Conservation (phyloP, 2,113 vertebrate genomes). For the Serinus canaria region DNA sequence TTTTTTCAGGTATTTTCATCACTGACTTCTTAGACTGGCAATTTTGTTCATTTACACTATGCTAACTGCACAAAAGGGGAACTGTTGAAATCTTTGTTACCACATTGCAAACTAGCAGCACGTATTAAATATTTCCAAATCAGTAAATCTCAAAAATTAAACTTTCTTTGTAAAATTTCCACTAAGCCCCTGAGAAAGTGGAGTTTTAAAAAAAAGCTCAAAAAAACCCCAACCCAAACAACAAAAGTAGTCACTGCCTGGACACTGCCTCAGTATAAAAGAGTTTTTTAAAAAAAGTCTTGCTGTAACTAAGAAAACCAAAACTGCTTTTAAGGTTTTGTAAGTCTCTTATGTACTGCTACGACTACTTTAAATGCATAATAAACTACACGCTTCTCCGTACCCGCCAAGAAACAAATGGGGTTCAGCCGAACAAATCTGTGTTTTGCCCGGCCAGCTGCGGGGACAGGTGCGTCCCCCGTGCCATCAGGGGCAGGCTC, state of each 20-base stretch:
- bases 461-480: neutral
- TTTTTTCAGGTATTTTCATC: neutral
- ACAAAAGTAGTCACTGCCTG: neutral
- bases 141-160: neutral
- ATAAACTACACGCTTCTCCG: neutral
- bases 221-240: neutral
- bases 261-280: neutral
- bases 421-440: accelerated
- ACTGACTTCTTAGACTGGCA: neutral
- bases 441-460: neutral
- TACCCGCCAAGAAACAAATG: accelerated
- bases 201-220: accelerated
- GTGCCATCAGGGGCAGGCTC: accelerated
- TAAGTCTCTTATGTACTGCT: neutral
- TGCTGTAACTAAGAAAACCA: accelerated
- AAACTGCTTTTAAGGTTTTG: neutral
- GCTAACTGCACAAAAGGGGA: neutral
- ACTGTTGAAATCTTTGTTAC: neutral
- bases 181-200: neutral
- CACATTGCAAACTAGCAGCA: neutral
- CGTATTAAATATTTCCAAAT: neutral
- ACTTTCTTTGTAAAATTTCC: neutral
- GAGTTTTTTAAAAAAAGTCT: neutral
- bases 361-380: accelerated
- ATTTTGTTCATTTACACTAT: neutral